Conservation (phyloP, 2,888 invertebrate species). For the Ophion ventricosus region DNA sequence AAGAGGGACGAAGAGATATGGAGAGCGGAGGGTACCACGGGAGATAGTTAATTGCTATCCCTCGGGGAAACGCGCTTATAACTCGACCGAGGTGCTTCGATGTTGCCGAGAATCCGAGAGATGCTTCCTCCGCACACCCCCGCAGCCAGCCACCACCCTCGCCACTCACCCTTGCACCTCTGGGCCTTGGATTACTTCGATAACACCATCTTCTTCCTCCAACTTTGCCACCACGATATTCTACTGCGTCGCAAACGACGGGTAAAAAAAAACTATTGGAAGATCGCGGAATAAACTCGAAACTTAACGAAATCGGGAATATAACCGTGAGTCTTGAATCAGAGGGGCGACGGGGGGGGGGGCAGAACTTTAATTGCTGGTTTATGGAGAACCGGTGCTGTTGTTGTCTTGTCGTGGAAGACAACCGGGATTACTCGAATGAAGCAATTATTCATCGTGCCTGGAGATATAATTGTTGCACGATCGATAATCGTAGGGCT, state of each 20-base stretch:
- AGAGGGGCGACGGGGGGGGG: background rate
- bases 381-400: background rate
- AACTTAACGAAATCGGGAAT: background rate
- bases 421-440: no score
- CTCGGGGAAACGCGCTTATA: slow-evolving; percentile 4
- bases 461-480: no score
- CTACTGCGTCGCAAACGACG: slow-evolving; percentile 14
- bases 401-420: no score
- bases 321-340: slow-evolving; percentile 18
- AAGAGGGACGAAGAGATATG: slow-evolving; percentile 11
- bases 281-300: slow-evolving; percentile 16
- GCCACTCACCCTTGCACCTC: background rate
- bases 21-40: slow-evolving; percentile 6
- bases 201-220: slow-evolving; percentile 38
- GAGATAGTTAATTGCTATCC: slow-evolving; percentile 62
- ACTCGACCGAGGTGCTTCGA: background rate
- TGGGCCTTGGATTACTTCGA: slow-evolving; percentile 50
- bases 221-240: slow-evolving; percentile 22
- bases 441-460: no score
- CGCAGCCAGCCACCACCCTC: background rate
- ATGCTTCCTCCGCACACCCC: background rate
- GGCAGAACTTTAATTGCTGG: slow-evolving; percentile 38
- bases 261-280: background rate
- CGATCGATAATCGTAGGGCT: no score
- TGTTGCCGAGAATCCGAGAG: background rate